phyloP scores from a whole-genome alignment of 1,140 invertebrate genomes.

The Plodia interpunctella region DNA sequence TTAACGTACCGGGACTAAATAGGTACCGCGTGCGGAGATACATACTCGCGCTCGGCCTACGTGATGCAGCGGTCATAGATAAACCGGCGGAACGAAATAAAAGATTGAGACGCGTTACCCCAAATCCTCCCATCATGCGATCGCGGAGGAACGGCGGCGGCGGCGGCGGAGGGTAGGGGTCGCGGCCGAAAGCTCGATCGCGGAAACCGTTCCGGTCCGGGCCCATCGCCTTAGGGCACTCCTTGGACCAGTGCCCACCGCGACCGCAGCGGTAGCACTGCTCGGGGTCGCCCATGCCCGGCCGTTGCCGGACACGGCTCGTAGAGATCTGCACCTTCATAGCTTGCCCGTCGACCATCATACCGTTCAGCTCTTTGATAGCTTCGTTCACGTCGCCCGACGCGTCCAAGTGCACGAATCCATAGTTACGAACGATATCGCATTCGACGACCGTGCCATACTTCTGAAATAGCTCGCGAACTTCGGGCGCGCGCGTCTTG shows the following conservation, averaged over 20 bases:
- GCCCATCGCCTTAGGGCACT: constrained; percentile 88
- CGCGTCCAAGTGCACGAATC: constrained; percentile 92
- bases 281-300: constrained; percentile 96
- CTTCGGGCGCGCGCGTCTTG: constrained; percentile 91
- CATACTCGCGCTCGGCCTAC: constrained; percentile 49
- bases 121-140: constrained; percentile 90
- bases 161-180: constrained; percentile 90
- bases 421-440: constrained; percentile 94
- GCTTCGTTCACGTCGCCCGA: constrained; percentile 89
- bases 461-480: constrained; percentile 91
- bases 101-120: constrained; percentile 79
- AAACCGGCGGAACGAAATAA: constrained; percentile 37
- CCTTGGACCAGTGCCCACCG: constrained; percentile 96
- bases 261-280: constrained; percentile 96
- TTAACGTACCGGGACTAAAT: constrained; percentile 32
- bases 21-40: constrained; percentile 44
- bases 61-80: constrained; percentile 35
- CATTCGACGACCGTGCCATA: constrained; percentile 93
- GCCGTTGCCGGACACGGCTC: constrained; percentile 92
- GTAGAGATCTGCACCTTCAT: constrained; percentile 95
- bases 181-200: constrained; percentile 89
- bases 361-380: constrained; percentile 91
- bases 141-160: constrained; percentile 91
- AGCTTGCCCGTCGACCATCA: constrained; percentile 89
- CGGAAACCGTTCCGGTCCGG: constrained; percentile 87